Evolutionary conservation across 2,113 vertebrate species (phyloP), one percentile per base, ranked within the genome.

Genomic region (Cichladusa arquata): DNA sequence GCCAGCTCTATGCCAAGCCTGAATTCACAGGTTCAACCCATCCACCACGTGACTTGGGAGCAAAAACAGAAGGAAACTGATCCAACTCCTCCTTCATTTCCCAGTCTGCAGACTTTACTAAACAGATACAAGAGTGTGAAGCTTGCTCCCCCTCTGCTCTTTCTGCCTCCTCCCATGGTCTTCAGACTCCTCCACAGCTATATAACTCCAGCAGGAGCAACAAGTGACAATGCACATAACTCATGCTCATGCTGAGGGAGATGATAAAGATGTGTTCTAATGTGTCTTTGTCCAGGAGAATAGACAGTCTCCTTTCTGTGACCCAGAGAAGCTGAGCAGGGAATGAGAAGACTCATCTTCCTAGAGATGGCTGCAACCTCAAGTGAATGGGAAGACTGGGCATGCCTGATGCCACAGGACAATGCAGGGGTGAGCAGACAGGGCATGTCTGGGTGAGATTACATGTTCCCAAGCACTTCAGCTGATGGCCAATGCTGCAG

Each of bases 361-460:
- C 81, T 76, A 53, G 53, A 29, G 40, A 58, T 72, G 51, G 8
- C 40, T 61, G n/a, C 24, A 60, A 8, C 36, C 36, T 69, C 81
- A 38, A 47, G 19, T 6, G 31, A 60, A 34, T 28, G 44, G 0
- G 0, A 81, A 38, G 24, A 19, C 0, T 20, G 16, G 20, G 11
- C 6, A 28, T 45, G 28, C 17, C 67, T 47, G 31, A 33, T 62
- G 33, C 8, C 44, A 47, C 2, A 4, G 15, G 8, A 54, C 47
- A 38, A 34, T 8, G 40, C 65, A 51, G 31, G 24, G 8, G 11
- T 1, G 5, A 85, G 61, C 38, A 48, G 53, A 23, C 40, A 79
- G 54, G 33, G 51, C 14, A 20, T 0, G 0, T 61, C 74, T 69
- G 51, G 14, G 8, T 56, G 28, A 90, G 40, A 14, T 5, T 16